Conservation (phyloP, 2,113 vertebrate species). For the Scopus umbretta region DNA sequence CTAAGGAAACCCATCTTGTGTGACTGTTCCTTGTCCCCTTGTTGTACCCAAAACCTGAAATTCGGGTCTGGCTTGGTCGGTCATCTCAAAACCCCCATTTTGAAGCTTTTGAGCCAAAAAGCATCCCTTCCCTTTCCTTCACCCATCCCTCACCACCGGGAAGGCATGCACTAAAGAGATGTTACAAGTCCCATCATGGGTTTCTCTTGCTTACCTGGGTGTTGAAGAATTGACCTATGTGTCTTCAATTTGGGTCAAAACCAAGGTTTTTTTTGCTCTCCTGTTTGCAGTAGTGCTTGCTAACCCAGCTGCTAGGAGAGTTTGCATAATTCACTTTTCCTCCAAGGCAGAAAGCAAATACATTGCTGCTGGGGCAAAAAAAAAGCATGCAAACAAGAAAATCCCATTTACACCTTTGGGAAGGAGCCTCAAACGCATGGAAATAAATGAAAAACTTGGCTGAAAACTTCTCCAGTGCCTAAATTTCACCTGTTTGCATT, state of each 20-base stretch:
- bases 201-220: background rate
- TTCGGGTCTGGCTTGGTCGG: background rate
- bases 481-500: background rate
- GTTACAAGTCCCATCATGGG: background rate
- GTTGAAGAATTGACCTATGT: background rate
- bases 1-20: background rate
- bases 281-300: background rate
- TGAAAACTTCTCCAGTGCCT: background rate
- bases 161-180: rapidly evolving
- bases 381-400: background rate
- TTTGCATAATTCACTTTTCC: background rate
- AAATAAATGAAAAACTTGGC: background rate
- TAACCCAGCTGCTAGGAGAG: background rate
- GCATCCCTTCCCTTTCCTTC: background rate
- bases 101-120: background rate
- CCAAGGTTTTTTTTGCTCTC: background rate
- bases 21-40: background rate
- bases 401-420: background rate
- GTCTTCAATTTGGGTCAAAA: background rate
- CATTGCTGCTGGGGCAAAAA: rapidly evolving
- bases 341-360: background rate
- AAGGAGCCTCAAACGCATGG: background rate
- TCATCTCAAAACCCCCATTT: background rate
- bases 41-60: background rate
- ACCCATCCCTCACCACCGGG: rapidly evolving